Percentiles rank a stretch among this genome's conserved stretches.
Evolutionary conservation across 2,888 invertebrate genomes (phyloP).

Genomic region (Rhingia rostrata): DNA sequence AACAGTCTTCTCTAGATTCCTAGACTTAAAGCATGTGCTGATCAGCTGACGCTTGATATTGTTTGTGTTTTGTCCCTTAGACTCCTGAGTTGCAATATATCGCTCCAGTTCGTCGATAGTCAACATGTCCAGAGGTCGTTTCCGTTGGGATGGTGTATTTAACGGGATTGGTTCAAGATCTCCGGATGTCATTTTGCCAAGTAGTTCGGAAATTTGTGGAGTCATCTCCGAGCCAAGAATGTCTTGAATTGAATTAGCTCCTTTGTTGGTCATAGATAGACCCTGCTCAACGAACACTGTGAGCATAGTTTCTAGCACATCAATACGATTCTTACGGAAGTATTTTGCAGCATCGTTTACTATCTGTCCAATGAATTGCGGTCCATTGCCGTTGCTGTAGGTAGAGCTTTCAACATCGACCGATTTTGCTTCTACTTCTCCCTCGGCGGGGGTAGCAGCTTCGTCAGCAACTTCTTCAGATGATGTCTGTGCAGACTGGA

Average conservation of each 20-base stretch:
- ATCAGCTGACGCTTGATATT: slow-evolving; percentile 86
- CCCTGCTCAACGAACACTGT: slow-evolving; percentile 86
- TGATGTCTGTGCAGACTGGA: slow-evolving; percentile 79
- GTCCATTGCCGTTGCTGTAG: slow-evolving; percentile 65
- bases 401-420: slow-evolving; percentile 76
- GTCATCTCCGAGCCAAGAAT: slow-evolving; percentile 87
- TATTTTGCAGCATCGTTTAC: slow-evolving; percentile 84
- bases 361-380: slow-evolving; percentile 85
- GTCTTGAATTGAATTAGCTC: slow-evolving; percentile 87
- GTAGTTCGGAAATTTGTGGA: slow-evolving; percentile 85
- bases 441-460: slow-evolving; percentile 77
- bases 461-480: slow-evolving; percentile 80
- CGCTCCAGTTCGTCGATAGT: slow-evolving; percentile 85
- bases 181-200: slow-evolving; percentile 87
- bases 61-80: slow-evolving; percentile 85
- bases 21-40: slow-evolving; percentile 86
- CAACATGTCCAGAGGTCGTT: slow-evolving; percentile 77
- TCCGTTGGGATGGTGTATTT: slow-evolving; percentile 80
- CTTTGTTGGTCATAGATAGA: slow-evolving; percentile 85
- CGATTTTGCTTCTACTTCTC: slow-evolving; percentile 80
- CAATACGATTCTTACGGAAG: slow-evolving; percentile 82
- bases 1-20: slow-evolving; percentile 86
- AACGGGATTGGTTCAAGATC: slow-evolving; percentile 84
- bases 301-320: slow-evolving; percentile 84
- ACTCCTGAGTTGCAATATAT: slow-evolving; percentile 84